phyloP scores from a whole-genome alignment of 2,113 vertebrate species.

The Oncorhynchus mykiss region DNA sequence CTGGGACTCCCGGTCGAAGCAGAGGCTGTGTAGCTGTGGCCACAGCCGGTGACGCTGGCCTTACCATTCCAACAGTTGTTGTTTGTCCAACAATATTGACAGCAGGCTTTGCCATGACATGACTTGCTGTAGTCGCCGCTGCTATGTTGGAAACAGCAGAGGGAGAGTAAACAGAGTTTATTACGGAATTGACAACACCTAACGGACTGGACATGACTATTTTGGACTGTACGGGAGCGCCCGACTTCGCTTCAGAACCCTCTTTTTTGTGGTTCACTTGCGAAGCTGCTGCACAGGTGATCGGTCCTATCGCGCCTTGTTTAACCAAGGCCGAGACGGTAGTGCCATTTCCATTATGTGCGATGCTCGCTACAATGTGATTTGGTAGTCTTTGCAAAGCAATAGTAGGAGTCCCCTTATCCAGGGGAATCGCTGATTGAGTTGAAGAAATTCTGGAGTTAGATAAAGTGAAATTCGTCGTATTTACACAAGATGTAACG shows the following conservation, averaged over 20 bases:
- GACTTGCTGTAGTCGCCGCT: slow-evolving; percentile 33
- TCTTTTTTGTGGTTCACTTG: slow-evolving; percentile 61
- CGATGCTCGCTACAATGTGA: slow-evolving; percentile 77
- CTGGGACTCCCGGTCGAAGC: slow-evolving; percentile 68
- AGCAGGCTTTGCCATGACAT: slow-evolving; percentile 53
- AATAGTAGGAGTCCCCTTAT: slow-evolving; percentile 74
- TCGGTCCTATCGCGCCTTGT: slow-evolving; percentile 57
- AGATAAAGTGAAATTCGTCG: slow-evolving; percentile 67
- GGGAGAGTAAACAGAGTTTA: slow-evolving; percentile 32
- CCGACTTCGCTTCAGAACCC: slow-evolving; percentile 47
- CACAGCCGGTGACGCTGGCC: slow-evolving; percentile 58
- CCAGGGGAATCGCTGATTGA: slow-evolving; percentile 65
- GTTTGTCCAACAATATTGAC: slow-evolving; percentile 55
- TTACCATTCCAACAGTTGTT: slow-evolving; percentile 56
- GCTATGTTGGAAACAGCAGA: slow-evolving; percentile 44
- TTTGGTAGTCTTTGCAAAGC: slow-evolving; percentile 74
- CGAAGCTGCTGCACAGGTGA: slow-evolving; percentile 38
- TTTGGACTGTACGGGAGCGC: slow-evolving; percentile 65
- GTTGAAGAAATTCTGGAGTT: slow-evolving; percentile 53
- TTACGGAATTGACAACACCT: slow-evolving; percentile 33
- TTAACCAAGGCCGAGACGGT: slow-evolving; percentile 68
- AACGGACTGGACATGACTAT: slow-evolving; percentile 66
- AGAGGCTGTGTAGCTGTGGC: slow-evolving; percentile 61
- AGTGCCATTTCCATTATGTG: slow-evolving; percentile 76
- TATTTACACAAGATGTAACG: slow-evolving; percentile 53